Evolutionary conservation across 2,888 invertebrate species (phyloP).

Genomic region (Laspeyria flexula): DNA sequence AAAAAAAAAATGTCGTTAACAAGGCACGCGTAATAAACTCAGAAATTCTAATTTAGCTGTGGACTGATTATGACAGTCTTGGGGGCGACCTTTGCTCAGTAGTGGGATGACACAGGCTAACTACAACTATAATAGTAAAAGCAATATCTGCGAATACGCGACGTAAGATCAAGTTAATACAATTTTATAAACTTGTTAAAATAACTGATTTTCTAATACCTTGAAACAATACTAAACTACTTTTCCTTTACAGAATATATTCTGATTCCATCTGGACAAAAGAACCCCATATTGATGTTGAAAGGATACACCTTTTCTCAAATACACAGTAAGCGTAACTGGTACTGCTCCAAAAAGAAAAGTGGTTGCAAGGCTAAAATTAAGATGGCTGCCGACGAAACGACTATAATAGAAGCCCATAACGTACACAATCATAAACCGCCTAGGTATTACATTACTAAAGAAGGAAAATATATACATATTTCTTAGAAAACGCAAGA

Average conservation of each 20-base stretch:
- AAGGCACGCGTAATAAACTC: too few species aligned
- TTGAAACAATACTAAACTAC: too few species aligned
- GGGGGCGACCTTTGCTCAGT: too few species aligned
- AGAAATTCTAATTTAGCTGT: too few species aligned
- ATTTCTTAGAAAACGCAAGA: slow-evolving; percentile 5
- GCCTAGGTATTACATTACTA: slow-evolving; percentile 37
- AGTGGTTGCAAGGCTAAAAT: slow-evolving; percentile 41
- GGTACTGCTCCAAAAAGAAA: slow-evolving; percentile 43
- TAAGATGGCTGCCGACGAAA: slow-evolving; percentile 27
- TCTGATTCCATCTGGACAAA: slow-evolving; percentile 29
- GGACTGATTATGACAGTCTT: too few species aligned
- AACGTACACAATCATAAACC: slow-evolving; percentile 45
- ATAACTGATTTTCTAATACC: too few species aligned
- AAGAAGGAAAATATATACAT: slow-evolving; percentile 41
- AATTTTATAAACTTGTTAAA: too few species aligned
- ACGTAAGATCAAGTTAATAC: too few species aligned
- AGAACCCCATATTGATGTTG: slow-evolving; percentile 37
- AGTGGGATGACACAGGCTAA: too few species aligned
- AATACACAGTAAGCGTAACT: slow-evolving; percentile 23
- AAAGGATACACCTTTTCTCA: slow-evolving; percentile 47
- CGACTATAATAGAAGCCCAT: slow-evolving; percentile 26
- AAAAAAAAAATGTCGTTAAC: too few species aligned
- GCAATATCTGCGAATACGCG: too few species aligned
- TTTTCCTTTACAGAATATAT: slow-evolving; percentile 30
- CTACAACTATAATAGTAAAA: too few species aligned